Evolutionary conservation across 2,113 vertebrate genomes (phyloP), one percentile per base, ranked within the genome.

Genomic region (Trachemys scripta): DNA sequence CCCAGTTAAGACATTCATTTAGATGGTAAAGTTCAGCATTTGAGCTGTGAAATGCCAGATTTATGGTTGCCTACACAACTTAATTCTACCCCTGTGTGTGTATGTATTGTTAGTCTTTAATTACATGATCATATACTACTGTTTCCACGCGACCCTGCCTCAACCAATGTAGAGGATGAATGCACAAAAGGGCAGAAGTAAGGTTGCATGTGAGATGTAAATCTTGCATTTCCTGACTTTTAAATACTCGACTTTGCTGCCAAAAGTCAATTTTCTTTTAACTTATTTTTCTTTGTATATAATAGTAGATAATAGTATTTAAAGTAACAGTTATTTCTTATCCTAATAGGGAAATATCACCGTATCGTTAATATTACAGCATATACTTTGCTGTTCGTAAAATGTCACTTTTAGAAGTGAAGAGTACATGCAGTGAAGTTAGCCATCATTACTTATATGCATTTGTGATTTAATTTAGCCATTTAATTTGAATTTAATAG

Each of bases 401-500:
- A 0, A 69, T n/a, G 65, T 96, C 91, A 54, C 9, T 89, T 95
- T 75, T 35, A 59, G 50, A 86, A 76, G 53, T 79, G 42, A 10
- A 16, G 65, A 5, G 19, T 87, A 47, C 17, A 9, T 82, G 27
- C 31, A 82, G 1, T 65, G 54, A 31, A 85, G 27, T 82, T 94
- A 82, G 47, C 56, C 2, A 31, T 10, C 17, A 51, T 9, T 88
- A 78, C 86, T 92, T 88, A 91, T 51, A 76, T 59, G 27, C 79
- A n/a, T 8, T 0, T 29, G 4, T 85, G 76, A 9, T 19, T 65
- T 88, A 76, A 91, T 84, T 38, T 81, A 72, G 38, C 25, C 90
- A 24, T 83, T 95, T 89, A 82, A 72, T 95, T 88, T 84, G 10
- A 91, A 84, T 93, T 93, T 69, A 89, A 62, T 57, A 87, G 16